Evolutionary conservation across 2,797 vertebrate genomes (phyloP).

Genomic region (Pangasius mekongensis): DNA sequence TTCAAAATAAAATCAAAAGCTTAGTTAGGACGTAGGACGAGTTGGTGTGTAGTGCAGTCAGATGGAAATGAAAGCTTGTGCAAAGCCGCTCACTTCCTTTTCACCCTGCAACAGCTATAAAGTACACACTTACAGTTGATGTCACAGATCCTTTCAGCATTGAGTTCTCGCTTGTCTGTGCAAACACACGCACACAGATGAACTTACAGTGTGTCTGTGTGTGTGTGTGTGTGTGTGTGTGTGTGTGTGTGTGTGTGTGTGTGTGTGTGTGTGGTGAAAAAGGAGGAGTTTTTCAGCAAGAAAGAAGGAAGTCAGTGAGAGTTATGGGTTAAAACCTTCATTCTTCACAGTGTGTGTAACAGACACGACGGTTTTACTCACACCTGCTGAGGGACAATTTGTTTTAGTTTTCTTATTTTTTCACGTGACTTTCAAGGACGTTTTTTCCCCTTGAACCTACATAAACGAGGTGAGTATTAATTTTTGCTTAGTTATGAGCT

Average conservation of each 20-base stretch:
- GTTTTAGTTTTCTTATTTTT: not conserved
- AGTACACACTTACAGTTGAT: conserved; percentile 10
- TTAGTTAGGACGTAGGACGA: not conserved
- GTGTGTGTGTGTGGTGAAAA: not conserved
- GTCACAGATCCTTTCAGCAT: conserved; percentile 5
- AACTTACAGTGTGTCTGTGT: not conserved
- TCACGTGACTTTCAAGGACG: too few relatives aligned
- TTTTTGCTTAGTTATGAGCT: conserved; percentile 9
- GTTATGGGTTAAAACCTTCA: not conserved
- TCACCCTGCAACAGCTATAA: not conserved
- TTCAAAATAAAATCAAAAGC: not conserved
- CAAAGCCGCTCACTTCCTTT: conserved; percentile 32
- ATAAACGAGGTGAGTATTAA: conserved; percentile 10
- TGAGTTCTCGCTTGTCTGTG: not conserved
- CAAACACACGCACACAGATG: not conserved
- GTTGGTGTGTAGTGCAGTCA: not conserved
- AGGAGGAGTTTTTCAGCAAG: conserved; percentile 22
- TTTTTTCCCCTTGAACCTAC: not conserved
- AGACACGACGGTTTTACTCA: not conserved
- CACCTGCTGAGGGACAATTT: not conserved
- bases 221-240: not conserved
- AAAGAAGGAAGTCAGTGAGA: conserved; percentile 25
- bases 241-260: conserved; percentile 13
- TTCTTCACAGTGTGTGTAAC: not conserved
- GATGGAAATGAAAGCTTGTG: not conserved